Evolutionary conservation across 2,888 invertebrate species (phyloP), one percentile per base, ranked within the genome.

Genomic region (Sylvicola cinctus): DNA sequence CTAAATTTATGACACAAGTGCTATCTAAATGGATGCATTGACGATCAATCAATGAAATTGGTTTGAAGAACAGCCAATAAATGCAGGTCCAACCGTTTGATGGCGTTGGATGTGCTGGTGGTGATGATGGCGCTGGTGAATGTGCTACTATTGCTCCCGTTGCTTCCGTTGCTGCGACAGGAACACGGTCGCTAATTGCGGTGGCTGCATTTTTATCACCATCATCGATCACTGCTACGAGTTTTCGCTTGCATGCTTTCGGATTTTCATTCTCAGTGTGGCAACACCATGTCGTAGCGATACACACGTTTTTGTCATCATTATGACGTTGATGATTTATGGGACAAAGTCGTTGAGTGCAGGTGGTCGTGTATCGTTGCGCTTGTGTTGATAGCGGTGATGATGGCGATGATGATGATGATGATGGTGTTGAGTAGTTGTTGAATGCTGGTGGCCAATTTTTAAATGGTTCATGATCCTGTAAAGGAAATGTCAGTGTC

Each of bases 241-340:
- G 14, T 33, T 26, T 33, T 13, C 30, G 14, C 16, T 16, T 26
- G n/a, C 15, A 12, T 15, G 11, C 4, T 15, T 13, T 25, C 16
- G 16, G 13, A n/a, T 27, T 36, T 42, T 42, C 40, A 42, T 41
- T 36, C 40, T 42, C 11, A 42, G 40, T 3, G 40, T 39, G 31
- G 38, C 40, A 11, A 40, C 39, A n/a, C 31, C 35, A 32, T 39
- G 40, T 26, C 26, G 27, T 33, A 20, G 33, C 16, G n/a, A n/a
- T n/a, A n/a, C n/a, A n/a, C n/a, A n/a, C n/a, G n/a, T n/a, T n/a
- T n/a, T n/a, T n/a, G n/a, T n/a, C n/a, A n/a, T n/a, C n/a, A n/a
- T n/a, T n/a, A n/a, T n/a, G n/a, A n/a, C n/a, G n/a, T n/a, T n/a
- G n/a, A n/a, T n/a, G n/a, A n/a, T n/a, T n/a, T n/a, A n/a, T n/a